Evolutionary conservation across 2,888 invertebrate species (phyloP).

Genomic region (Hemistola chrysoprasaria): DNA sequence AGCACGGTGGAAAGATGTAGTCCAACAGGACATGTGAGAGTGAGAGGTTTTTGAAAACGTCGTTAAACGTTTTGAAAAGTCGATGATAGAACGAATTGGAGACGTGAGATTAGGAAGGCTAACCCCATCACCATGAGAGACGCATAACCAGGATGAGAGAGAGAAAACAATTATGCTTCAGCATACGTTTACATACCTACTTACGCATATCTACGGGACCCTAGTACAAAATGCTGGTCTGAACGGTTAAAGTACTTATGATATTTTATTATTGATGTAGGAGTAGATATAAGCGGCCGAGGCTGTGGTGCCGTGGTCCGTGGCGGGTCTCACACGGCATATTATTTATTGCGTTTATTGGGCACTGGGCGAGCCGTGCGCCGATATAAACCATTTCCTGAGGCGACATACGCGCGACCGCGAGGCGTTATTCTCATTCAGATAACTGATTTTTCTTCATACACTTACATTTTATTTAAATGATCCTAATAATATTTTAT

Average conservation of each 20-base stretch:
- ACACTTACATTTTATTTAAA: too few species aligned
- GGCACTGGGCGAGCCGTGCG: slow-evolving; percentile 51
- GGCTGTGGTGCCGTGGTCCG: slow-evolving; percentile 63
- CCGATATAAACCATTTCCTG: slow-evolving; percentile 69
- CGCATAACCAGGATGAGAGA: too few species aligned
- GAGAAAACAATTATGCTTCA: too few species aligned
- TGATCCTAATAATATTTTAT: too few species aligned
- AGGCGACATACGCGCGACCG: slow-evolving; percentile 58
- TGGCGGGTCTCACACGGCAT: slow-evolving; percentile 70
- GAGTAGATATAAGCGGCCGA: slow-evolving; percentile 57
- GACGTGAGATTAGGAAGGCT: too few species aligned
- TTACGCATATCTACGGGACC: slow-evolving; percentile 40
- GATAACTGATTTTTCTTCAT: not conserved
- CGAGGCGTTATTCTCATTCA: slow-evolving; percentile 16
- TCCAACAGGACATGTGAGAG: too few species aligned
- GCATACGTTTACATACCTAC: too few species aligned
- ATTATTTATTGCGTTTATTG: slow-evolving; percentile 77
- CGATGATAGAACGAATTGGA: too few species aligned
- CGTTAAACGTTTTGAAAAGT: too few species aligned
- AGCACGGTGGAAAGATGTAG: too few species aligned
- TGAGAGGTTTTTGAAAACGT: too few species aligned
- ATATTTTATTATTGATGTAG: slow-evolving; percentile 49
- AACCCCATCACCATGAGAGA: too few species aligned
- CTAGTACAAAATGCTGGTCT: slow-evolving; percentile 21
- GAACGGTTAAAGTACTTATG: slow-evolving; percentile 35